A percentile compares a stretch with the other conserved stretches of the same genome.
These are phyloP conservation scores for Austrofundulus limnaeus DNA, from an alignment of 2,113 vertebrate species.

Conservation along the genomic window DNA sequence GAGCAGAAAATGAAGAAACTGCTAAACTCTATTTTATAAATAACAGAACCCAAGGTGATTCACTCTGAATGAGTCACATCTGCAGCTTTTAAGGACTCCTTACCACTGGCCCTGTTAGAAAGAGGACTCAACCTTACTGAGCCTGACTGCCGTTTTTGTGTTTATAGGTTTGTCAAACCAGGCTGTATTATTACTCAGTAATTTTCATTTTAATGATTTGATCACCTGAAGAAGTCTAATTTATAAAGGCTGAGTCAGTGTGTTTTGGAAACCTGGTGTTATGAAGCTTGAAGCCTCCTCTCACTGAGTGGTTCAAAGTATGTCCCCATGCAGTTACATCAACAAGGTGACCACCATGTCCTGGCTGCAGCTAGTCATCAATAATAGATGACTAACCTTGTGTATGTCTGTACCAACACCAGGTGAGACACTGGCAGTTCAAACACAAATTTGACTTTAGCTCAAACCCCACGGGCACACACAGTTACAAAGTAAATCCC, in stretches of 20 bases:
- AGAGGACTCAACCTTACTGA: slow-evolving; percentile 42
- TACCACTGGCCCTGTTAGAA: slow-evolving; percentile 39
- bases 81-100: slow-evolving; percentile 43
- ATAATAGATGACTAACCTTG: slow-evolving; percentile 69
- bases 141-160: slow-evolving; percentile 23
- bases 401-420: slow-evolving; percentile 42
- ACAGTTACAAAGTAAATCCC: slow-evolving; percentile 10
- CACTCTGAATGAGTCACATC: slow-evolving; percentile 24
- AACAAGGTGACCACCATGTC: slow-evolving; percentile 65
- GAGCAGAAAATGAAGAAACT: no score
- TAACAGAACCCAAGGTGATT: no score
- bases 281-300: slow-evolving; percentile 18
- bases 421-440: slow-evolving; percentile 43
- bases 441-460: slow-evolving; percentile 46
- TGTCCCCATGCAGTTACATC: slow-evolving; percentile 15
- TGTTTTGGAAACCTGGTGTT: slow-evolving; percentile 5
- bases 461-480: slow-evolving; percentile 23
- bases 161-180: slow-evolving; percentile 1
- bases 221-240: neutral
- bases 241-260: neutral
- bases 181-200: neutral
- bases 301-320: slow-evolving; percentile 32
- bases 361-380: slow-evolving; percentile 47
- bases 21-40: no score
- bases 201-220: neutral